A percentile compares a stretch with the other conserved stretches of the same genome.
Conservation (phyloP, 2,797 vertebrate species). For the Ctenosaura bakeri region DNA sequence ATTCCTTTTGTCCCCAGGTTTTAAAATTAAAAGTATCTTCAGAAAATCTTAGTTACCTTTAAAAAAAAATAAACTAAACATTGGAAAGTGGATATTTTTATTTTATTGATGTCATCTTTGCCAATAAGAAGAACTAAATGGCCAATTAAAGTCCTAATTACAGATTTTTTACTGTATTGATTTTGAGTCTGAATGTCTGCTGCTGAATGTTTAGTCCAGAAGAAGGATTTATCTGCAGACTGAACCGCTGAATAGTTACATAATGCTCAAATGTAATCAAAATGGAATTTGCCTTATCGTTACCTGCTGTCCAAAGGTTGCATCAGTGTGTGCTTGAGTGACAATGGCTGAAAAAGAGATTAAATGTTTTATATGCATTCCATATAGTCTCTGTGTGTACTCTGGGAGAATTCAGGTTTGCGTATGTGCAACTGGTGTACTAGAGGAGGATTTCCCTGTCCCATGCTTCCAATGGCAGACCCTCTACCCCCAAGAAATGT, state of each 20-base stretch:
- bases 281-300: background rate
- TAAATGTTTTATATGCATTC: background rate
- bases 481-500: background rate
- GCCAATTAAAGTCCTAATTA: background rate
- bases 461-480: background rate
- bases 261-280: background rate
- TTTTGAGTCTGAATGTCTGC: background rate
- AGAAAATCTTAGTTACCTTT: background rate
- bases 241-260: background rate
- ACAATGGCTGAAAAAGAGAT: background rate
- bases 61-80: background rate
- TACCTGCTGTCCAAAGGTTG: background rate
- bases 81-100: background rate
- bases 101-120: background rate
- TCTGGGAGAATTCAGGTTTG: background rate
- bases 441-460: background rate
- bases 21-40: background rate
- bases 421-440: background rate
- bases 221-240: background rate
- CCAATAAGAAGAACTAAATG: conserved; percentile 4
- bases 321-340: background rate
- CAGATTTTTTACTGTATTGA: background rate
- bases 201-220: background rate
- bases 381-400: too few species aligned
- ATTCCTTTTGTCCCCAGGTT: background rate